Percentiles rank a stretch among this genome's conserved stretches.
These are phyloP conservation scores for Ditula angustiorana DNA, from an alignment of 2,888 invertebrate species.

Conservation along the genomic window DNA sequence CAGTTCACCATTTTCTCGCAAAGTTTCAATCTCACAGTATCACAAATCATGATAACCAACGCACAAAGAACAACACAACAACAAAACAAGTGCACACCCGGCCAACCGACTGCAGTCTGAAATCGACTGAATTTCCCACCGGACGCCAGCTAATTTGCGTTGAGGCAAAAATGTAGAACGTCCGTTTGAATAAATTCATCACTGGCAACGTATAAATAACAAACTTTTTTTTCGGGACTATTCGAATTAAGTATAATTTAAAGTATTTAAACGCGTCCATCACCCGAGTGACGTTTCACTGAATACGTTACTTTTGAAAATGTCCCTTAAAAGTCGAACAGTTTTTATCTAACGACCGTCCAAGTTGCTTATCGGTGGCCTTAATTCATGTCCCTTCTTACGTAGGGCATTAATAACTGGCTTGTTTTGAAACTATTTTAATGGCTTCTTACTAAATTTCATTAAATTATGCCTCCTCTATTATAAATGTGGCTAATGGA, in stretches of 20 bases:
- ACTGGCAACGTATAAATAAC: constrained; percentile 1
- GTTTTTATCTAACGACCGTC: constrained; percentile 73
- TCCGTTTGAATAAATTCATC: constrained; percentile 29
- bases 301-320: constrained; percentile 21
- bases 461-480: neutral
- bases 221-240: too few relatives aligned
- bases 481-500: constrained; percentile 12
- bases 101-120: constrained; percentile 54
- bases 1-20: constrained; percentile 78
- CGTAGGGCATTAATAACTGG: constrained; percentile 51
- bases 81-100: constrained; percentile 53
- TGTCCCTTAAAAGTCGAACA: constrained; percentile 65
- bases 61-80: constrained; percentile 47
- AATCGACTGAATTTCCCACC: constrained; percentile 65
- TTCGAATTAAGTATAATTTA: neutral
- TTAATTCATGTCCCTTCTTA: constrained; percentile 60
- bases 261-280: constrained; percentile 15
- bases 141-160: constrained; percentile 68
- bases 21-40: constrained; percentile 72
- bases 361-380: constrained; percentile 66
- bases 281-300: constrained; percentile 15
- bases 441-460: constrained; percentile 42
- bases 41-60: constrained; percentile 67
- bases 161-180: constrained; percentile 41
- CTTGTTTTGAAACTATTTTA: constrained; percentile 60